Percentiles rank a stretch among this genome's conserved stretches.
phyloP scores from a whole-genome alignment of 2,888 invertebrate genomes.

The Dasypogon diadema region DNA sequence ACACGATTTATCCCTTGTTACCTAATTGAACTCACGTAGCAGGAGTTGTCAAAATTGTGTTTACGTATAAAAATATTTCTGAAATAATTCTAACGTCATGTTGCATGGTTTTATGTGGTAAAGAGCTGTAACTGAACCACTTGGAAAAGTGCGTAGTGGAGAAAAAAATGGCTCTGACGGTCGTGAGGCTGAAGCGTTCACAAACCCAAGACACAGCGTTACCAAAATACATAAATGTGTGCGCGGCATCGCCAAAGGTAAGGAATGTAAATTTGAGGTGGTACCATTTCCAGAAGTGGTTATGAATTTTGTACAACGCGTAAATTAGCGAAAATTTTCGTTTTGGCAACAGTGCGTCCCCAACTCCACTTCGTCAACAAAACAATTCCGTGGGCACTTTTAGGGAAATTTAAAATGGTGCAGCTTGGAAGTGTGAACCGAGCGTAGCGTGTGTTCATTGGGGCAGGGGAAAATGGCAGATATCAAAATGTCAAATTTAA shows the following conservation, averaged over 20 bases:
- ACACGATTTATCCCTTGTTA: conserved; percentile 46
- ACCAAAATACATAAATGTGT: conserved; percentile 21
- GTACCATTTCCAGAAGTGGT: neutral
- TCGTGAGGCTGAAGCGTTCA: conserved; percentile 57
- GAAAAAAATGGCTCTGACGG: conserved; percentile 57
- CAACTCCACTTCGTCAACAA: conserved; percentile 10
- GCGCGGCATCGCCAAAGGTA: conserved; percentile 5
- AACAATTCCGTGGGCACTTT: conserved; percentile 23
- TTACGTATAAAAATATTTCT: conserved; percentile 18
- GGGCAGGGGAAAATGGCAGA: conserved; percentile 40
- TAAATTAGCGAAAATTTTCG: neutral
- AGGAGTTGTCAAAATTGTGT: conserved; percentile 45
- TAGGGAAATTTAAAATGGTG: conserved; percentile 28
- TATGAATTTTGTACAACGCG: neutral
- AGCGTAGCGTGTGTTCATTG: conserved; percentile 9
- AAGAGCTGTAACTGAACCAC: conserved; percentile 2
- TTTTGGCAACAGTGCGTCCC: conserved; percentile 34
- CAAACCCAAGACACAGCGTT: conserved; percentile 53
- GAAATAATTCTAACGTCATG: conserved; percentile 17
- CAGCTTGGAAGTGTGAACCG: neutral
- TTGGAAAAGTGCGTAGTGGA: conserved; percentile 51
- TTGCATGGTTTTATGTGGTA: neutral
- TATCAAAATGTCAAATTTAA: conserved; percentile 39
- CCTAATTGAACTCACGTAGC: conserved; percentile 40
- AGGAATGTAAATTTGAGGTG: neutral